These are phyloP conservation scores for Bombus terrestris DNA, from an alignment of 1,140 invertebrate genomes.

Conservation along the genomic window DNA sequence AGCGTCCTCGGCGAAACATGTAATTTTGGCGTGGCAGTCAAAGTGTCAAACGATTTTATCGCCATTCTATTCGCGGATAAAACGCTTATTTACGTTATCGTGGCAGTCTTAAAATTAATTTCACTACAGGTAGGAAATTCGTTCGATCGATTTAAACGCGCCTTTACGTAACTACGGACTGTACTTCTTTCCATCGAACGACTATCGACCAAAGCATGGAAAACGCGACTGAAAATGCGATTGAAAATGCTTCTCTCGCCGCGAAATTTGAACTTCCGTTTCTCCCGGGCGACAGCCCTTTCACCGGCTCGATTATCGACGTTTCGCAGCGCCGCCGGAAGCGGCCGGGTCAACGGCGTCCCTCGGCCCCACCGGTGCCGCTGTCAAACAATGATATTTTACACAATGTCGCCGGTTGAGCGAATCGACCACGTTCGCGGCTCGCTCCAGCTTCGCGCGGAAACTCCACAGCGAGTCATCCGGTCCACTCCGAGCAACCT, in stretches of 20 bases:
- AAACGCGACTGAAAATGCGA: background rate
- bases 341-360: slow-evolving; percentile 42
- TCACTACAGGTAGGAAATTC: too few species aligned
- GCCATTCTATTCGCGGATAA: too few species aligned
- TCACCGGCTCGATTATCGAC: slow-evolving; percentile 53
- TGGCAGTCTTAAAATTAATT: too few species aligned
- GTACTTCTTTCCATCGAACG: background rate
- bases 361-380: background rate
- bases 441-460: slow-evolving; percentile 44
- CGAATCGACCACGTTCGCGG: slow-evolving; percentile 62
- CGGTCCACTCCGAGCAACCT: slow-evolving; percentile 47
- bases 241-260: background rate
- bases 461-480: slow-evolving; percentile 65
- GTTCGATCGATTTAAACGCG: too few species aligned
- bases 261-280: slow-evolving; percentile 33
- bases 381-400: slow-evolving; percentile 68
- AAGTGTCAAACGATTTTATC: too few species aligned
- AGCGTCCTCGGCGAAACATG: fast-evolving
- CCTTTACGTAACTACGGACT: too few species aligned
- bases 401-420: slow-evolving; percentile 69
- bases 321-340: slow-evolving; percentile 52
- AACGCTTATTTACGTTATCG: too few species aligned
- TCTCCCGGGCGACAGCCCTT: slow-evolving; percentile 17
- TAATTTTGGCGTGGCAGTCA: too few species aligned
- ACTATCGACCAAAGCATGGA: background rate